Evolutionary conservation across 2,888 invertebrate genomes (phyloP).

Genomic region (Margaritifera margaritifera): DNA sequence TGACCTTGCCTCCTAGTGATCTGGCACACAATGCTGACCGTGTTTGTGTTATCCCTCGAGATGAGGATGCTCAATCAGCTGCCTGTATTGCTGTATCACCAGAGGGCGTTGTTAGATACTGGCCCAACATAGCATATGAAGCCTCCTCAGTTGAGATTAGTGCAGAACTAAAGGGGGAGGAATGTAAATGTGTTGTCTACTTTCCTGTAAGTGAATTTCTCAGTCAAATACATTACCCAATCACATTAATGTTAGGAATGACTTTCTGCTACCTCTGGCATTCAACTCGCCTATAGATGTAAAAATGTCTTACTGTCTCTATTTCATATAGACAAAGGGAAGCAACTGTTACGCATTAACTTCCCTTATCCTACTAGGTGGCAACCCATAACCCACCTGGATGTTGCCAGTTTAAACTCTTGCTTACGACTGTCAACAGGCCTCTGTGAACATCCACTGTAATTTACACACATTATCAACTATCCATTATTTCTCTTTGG

Average conservation of each 20-base stretch:
- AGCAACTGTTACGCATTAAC: too few species aligned
- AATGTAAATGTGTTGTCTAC: conserved; percentile 70
- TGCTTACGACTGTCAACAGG: too few species aligned
- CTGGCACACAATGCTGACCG: conserved; percentile 81
- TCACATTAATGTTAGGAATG: not conserved
- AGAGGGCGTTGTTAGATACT: conserved; percentile 93
- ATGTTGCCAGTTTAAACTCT: too few species aligned
- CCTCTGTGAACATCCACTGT: too few species aligned
- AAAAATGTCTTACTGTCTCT: not conserved
- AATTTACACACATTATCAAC: too few species aligned
- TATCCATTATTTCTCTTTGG: too few species aligned
- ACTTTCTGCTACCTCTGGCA: not conserved
- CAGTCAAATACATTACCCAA: not conserved
- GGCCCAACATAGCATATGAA: conserved; percentile 92
- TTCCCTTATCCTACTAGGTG: too few species aligned
- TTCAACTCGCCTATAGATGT: not conserved
- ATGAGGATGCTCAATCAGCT: conserved; percentile 67
- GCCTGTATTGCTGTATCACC: conserved; percentile 87
- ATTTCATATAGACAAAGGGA: not conserved
- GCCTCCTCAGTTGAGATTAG: conserved; percentile 87
- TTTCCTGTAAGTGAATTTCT: conserved; percentile 52
- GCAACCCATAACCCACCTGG: too few species aligned
- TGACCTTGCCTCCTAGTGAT: conserved; percentile 92
- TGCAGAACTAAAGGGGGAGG: conserved; percentile 83
- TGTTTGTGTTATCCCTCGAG: conserved; percentile 84